Percentiles rank a stretch among this genome's conserved stretches.
These are phyloP conservation scores for Bombus waltoni DNA, from an alignment of 1,140 invertebrate species.

Conservation along the genomic window DNA sequence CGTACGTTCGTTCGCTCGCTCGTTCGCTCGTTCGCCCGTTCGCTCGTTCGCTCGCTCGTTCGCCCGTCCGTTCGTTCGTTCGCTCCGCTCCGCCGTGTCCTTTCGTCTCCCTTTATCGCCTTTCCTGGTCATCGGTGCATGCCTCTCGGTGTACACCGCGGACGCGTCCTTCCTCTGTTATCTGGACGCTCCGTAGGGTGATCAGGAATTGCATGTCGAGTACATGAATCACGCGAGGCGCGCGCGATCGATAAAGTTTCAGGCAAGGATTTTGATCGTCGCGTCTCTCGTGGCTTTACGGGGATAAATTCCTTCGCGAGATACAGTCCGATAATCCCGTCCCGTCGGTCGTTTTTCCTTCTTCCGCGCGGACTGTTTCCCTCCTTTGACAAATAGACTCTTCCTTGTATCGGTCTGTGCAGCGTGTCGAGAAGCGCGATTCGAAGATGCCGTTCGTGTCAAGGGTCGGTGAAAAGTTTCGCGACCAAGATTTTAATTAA, in stretches of 20 bases:
- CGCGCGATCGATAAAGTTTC: slow-evolving; percentile 52
- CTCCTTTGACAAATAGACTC: slow-evolving; percentile 7
- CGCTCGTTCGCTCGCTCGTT: too few relatives aligned
- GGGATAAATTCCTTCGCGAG: slow-evolving; percentile 4
- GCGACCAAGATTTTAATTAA: not conserved
- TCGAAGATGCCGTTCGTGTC: not conserved
- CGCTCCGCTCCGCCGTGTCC: not conserved
- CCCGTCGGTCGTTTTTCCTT: not conserved
- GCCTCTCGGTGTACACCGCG: slow-evolving; percentile 46
- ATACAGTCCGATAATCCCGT: not conserved
- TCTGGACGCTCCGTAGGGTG: slow-evolving; percentile 53
- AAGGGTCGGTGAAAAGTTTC: not conserved
- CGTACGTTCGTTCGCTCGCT: not conserved
- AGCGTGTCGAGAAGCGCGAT: too few relatives aligned
- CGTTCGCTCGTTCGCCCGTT: too few relatives aligned
- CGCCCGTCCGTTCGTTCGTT: not conserved
- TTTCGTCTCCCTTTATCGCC: slow-evolving; percentile 34
- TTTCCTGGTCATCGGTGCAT: slow-evolving; percentile 46
- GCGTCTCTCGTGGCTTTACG: slow-evolving; percentile 11
- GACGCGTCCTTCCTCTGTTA: slow-evolving; percentile 65
- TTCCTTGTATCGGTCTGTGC: not conserved
- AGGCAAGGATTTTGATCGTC: slow-evolving; percentile 40
- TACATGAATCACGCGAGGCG: slow-evolving; percentile 50
- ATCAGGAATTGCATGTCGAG: slow-evolving; percentile 61
- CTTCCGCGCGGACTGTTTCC: too few relatives aligned